A percentile compares a stretch with the other conserved stretches of the same genome.
Evolutionary conservation across 2,888 invertebrate genomes (phyloP).

Genomic region (Plebejus melissa): DNA sequence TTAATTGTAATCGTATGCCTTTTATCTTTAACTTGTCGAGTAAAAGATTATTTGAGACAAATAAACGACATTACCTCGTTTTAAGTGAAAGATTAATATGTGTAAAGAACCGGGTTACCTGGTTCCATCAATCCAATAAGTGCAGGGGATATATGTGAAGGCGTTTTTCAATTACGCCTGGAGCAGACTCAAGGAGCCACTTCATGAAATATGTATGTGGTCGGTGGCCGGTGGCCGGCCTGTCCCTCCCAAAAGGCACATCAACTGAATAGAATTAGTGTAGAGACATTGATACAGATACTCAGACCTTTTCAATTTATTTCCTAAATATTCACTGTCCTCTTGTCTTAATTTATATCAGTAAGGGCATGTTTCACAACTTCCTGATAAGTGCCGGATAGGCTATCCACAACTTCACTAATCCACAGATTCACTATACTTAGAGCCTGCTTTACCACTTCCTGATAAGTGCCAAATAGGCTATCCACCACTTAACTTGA

Average conservation of each 20-base stretch:
- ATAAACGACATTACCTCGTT: neutral
- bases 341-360: neutral
- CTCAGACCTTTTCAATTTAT: conserved; percentile 46
- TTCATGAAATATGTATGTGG: conserved; percentile 74
- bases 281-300: conserved; percentile 57
- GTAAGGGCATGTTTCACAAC: neutral
- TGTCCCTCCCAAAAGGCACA: conserved; percentile 56
- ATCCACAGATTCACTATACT: too few species aligned
- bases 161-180: conserved; percentile 69
- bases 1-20: neutral
- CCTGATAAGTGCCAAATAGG: too few species aligned
- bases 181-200: conserved; percentile 48
- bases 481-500: too few species aligned
- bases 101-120: neutral
- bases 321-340: conserved; percentile 32
- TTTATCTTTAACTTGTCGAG: neutral
- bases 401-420: too few species aligned
- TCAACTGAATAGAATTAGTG: conserved; percentile 70
- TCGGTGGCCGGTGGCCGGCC: conserved; percentile 42
- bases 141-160: conserved; percentile 56
- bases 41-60: neutral
- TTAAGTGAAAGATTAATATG: neutral
- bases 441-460: too few species aligned
- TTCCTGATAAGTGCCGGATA: too few species aligned
- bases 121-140: conserved; percentile 47